Evolutionary conservation across 2,888 invertebrate genomes (phyloP).

Genomic region (Rotaria sp.): DNA sequence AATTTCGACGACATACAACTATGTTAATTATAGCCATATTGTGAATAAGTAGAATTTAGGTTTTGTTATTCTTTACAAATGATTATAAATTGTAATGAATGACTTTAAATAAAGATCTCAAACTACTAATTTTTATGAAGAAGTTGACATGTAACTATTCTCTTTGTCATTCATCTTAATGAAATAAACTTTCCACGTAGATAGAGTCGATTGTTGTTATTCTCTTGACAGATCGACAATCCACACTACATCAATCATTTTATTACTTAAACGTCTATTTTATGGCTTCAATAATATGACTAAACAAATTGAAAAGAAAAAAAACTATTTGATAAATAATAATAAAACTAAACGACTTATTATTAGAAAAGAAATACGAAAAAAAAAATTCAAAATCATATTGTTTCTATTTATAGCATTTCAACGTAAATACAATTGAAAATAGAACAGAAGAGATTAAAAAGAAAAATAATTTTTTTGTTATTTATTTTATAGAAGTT

Average conservation of each 20-base stretch:
- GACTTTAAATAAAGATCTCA: not conserved
- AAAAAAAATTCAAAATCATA: no score
- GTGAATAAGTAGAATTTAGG: not conserved
- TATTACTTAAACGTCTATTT: not conserved
- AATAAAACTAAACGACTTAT: no score
- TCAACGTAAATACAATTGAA: no score
- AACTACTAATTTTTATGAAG: not conserved
- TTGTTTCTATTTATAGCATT: no score
- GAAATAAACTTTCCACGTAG: not conserved
- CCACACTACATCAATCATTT: slow-evolving; percentile 21
- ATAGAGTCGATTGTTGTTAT: not conserved
- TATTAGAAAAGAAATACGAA: no score
- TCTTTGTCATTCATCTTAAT: not conserved
- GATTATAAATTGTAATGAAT: not conserved
- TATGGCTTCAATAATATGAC: not conserved
- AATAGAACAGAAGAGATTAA: no score
- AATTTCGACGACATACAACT: not conserved
- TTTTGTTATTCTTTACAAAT: not conserved
- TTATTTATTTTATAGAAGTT: no score
- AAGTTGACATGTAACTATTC: not conserved
- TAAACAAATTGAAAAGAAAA: not conserved
- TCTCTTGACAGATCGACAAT: not conserved
- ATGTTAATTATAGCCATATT: not conserved
- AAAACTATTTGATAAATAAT: no score
- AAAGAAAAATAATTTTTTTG: no score